These are phyloP conservation scores for Alloplasta piceator DNA, from an alignment of 2,888 invertebrate genomes.

Conservation along the genomic window DNA sequence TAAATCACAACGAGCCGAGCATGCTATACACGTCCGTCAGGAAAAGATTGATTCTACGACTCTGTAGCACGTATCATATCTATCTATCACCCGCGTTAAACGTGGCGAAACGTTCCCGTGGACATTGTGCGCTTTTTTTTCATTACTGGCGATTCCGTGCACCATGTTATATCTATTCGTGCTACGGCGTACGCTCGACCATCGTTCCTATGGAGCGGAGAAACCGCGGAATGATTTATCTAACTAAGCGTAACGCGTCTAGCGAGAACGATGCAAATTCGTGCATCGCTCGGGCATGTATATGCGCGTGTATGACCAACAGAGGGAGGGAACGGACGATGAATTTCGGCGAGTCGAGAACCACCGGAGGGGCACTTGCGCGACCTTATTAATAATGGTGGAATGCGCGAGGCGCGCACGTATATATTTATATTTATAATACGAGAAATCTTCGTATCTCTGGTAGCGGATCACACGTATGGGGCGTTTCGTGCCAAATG, in stretches of 20 bases:
- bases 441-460: conserved; percentile 4
- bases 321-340: conserved; percentile 33
- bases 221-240: conserved; percentile 40
- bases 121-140: neutral
- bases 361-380: conserved; percentile 61
- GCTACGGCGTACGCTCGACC: too few relatives aligned
- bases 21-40: conserved; percentile 27
- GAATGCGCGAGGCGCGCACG: conserved; percentile 56
- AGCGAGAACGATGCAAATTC: conserved; percentile 5
- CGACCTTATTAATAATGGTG: conserved; percentile 69
- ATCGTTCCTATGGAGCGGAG: neutral
- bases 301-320: neutral
- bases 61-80: conserved; percentile 14
- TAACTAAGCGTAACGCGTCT: conserved; percentile 20
- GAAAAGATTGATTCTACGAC: conserved; percentile 34
- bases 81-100: conserved; percentile 23
- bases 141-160: too few relatives aligned
- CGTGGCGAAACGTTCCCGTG: neutral
- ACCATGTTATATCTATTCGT: too few relatives aligned
- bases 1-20: conserved; percentile 31
- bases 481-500: conserved; percentile 25
- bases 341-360: conserved; percentile 65
- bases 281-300: neutral
- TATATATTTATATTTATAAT: conserved; percentile 1
- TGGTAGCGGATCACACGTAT: neutral